Evolutionary conservation across 2,113 vertebrate genomes (phyloP).

Genomic region (Lagopus leucura): DNA sequence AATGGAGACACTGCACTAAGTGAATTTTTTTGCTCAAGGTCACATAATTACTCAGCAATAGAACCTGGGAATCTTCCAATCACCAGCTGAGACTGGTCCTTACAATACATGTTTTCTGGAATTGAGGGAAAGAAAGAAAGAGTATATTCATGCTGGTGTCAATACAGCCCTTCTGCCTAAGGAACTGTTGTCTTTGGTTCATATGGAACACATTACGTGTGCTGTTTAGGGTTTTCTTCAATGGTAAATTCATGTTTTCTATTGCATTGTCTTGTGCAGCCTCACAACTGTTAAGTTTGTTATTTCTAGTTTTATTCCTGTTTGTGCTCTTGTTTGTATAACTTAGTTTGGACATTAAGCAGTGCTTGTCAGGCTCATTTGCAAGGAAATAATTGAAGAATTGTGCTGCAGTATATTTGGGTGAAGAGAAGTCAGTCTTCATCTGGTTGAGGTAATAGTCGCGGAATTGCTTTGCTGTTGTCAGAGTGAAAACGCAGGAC

Average conservation of each 20-base stretch:
- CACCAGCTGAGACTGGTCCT: slow-evolving; percentile 48
- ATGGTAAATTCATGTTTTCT: slow-evolving; percentile 1
- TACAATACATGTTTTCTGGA: not conserved
- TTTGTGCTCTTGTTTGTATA: slow-evolving; percentile 28
- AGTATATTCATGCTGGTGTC: slow-evolving; percentile 19
- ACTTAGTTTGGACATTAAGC: not conserved
- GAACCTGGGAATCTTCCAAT: not conserved
- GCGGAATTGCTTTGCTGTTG: not conserved
- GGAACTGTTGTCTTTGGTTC: slow-evolving; percentile 11
- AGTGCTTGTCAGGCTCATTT: not conserved
- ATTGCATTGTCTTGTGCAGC: slow-evolving; percentile 3
- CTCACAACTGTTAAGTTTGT: not conserved
- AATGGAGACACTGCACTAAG: slow-evolving; percentile 31
- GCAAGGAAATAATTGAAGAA: slow-evolving; percentile 11
- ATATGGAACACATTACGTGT: not conserved
- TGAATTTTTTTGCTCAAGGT: slow-evolving; percentile 30
- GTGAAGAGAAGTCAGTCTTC: not conserved
- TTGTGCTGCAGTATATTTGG: slow-evolving; percentile 6
- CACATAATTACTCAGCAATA: not conserved
- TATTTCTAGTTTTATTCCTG: slow-evolving; percentile 5
- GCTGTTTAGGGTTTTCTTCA: not conserved
- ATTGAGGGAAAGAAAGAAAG: rapidly evolving
- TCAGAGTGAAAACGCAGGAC: not conserved
- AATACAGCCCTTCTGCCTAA: not conserved
- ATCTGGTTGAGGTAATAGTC: not conserved